Evolutionary conservation across 2,888 invertebrate species (phyloP), one percentile per base, ranked within the genome.

Genomic region (Volucella inanis): DNA sequence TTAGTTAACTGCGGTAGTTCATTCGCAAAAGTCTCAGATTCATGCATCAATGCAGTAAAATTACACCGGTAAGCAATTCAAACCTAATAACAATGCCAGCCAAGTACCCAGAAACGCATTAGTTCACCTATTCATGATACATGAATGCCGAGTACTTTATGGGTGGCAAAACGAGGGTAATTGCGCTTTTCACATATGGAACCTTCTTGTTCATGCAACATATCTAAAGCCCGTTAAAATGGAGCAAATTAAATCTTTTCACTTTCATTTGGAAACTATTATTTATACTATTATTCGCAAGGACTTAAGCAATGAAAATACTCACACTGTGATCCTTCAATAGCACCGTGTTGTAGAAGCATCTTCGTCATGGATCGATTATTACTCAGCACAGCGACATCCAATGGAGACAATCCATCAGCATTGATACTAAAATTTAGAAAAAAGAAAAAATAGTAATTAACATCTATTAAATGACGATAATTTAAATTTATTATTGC

Each of bases 371-470:
- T 94, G 67, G 96, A 95, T 88, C 96, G 94, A 91, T 98, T 97
- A 92, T 96, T 96, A 90, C 97, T 96, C 90, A 99, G 94, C 67
- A 98, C 97, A 0, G 99, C 98, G 87, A 99, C 96, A 92, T 99
- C 99, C 91, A 99, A 92, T 0, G 98, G 96, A 10, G 98, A 97
- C 87, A 99, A 93, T 22, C 97, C 96, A 92, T 98, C 98, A 78
- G 94, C 94, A 92, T 98, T 98, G 89, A 97, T 94, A 91, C 98
- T 98, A 93, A 8, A 93, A 92, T 31, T 31, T 31, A 31, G 6
- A 31, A 80, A 90, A 88, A 57, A 61, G 70, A 18, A 47, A 59
- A 11, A 64, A 41, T 47, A 31, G 9, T 12, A 64, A 74, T 2
- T n/a, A 62, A 54, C 18, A 50, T 12, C 4, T 50, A 45, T 18